Percentiles rank a stretch among this genome's conserved stretches.
Conservation (phyloP, 2,113 vertebrate species). For the Nyctereutes procyonoides region DNA sequence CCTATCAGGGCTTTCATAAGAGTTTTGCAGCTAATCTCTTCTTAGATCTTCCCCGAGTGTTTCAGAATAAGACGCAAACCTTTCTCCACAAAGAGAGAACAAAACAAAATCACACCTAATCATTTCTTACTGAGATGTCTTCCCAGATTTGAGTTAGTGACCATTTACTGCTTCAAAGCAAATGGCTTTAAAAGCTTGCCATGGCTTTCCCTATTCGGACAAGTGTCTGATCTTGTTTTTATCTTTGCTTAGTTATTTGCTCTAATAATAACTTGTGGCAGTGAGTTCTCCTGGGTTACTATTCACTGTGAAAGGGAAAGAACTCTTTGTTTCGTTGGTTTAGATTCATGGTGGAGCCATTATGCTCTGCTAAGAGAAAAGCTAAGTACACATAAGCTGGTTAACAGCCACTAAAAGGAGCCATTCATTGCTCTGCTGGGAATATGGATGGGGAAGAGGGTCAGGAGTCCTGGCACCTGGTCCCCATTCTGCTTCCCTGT, state of each 20-base stretch:
- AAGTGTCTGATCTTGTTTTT: conserved; percentile 39
- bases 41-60: conserved; percentile 2
- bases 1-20: not conserved
- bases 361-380: conserved; percentile 30
- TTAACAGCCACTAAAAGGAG: not conserved
- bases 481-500: not conserved
- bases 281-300: conserved; percentile 75
- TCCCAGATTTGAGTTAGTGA: conserved; percentile 17
- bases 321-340: not conserved
- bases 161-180: not conserved
- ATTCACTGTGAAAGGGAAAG: conserved; percentile 60
- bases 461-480: not conserved
- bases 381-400: not conserved
- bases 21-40: not conserved
- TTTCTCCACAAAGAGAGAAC: not conserved
- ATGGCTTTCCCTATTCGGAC: not conserved
- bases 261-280: conserved; percentile 67
- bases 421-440: conserved; percentile 20
- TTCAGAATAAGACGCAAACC: conserved; percentile 24
- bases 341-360: not conserved
- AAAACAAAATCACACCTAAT: not conserved
- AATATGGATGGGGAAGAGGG: not conserved
- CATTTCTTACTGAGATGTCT: conserved; percentile 2
- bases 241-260: conserved; percentile 4
- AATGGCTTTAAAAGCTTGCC: not conserved